Evolutionary conservation across 2,888 invertebrate species (phyloP), one percentile per base, ranked within the genome.

Genomic region (Rutpela maculata): DNA sequence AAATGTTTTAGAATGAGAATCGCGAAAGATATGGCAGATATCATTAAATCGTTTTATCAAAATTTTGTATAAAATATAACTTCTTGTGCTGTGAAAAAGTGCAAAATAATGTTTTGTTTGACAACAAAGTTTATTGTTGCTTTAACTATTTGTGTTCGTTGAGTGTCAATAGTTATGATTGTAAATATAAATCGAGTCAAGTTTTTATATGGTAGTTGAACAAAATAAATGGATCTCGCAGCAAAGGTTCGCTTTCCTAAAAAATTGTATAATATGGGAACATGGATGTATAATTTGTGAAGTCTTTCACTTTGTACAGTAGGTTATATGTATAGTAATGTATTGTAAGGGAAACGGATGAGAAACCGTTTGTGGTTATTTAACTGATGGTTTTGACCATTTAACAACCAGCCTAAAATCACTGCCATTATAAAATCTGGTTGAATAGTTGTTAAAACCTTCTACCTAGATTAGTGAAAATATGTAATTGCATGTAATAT

Each of bases 271-370:
- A 78, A 83, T 81, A 82, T 74, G 80, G 78, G 81, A 82, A 78
- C 78, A 80, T 79, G 83, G 78, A 81, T 82, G 82, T 84, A 80
- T 81, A 84, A 80, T 84, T 86, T 83, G 87, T 86, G 86, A 85
- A 86, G 86, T 88, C 87, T 87, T 88, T 88, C 87, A 88, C 85
- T 85, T 80, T 88, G 88, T 88, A 87, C 84, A 87, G 86, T 87
- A 86, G 87, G 86, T 83, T 87, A 87, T 87, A 86, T 88, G 88
- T 88, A 88, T 87, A 87, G 87, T 88, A 85, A 87, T 86, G 83
- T 85, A 86, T 84, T 80, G 83, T 83, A 83, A 82, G 82, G 84
- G 81, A 80, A 78, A 76, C 74, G 77, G 76, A 80, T 78, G 74
- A 78, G 77, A 78, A 80, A 81, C 78, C 73, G 76, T 74, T 69